Evolutionary conservation across 2,888 invertebrate species (phyloP), one percentile per base, ranked within the genome.

Genomic region (Belgica antarctica): DNA sequence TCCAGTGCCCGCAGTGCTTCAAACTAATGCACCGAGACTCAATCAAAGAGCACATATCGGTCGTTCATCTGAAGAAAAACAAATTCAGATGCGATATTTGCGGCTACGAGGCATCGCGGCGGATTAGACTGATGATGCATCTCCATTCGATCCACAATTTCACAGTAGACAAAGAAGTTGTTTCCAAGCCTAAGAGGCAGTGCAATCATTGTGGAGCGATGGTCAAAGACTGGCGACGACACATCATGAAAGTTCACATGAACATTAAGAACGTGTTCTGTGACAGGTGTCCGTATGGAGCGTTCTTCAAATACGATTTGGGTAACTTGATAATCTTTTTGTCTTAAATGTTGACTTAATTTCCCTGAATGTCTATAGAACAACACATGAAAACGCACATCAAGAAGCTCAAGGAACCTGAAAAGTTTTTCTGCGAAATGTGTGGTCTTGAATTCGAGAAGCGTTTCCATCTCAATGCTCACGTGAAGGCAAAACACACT

Each of bases 401-500:
- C 10, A 24, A 47, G 17, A 66, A 47, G 47, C 5, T 17, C n/a
- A 46, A 25, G 25, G 22, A 46, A 17, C 27, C 36, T 8, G 15
- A 62, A 28, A 25, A 66, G 17, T 10, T n/a, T 28, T 66, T 19
- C 19, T 47, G 65, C 22, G 47, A 66, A 28, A 7, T 27, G 2
- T 66, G 65, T 24, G 47, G 47, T 8, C 25, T 47, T 2, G 19
- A 66, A 10, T 66, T 66, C 19, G 22, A 47, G 2, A 66, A 66
- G 15, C 41, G 46, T 25, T 66, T 66, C 15, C 65, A 66, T 47
- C 65, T 66, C 17, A 66, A 66, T 28, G 65, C 65, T 17, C 65
- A 66, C 28, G 25, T 66, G 17, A 66, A 28, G 46, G 65, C 65
- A 28, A 66, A 66, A 22, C 65, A 66, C 10, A 66, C 65, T 3